These are phyloP conservation scores for Lamellibrachia luymesi DNA, from an alignment of 1,140 invertebrate species.

Conservation along the genomic window DNA sequence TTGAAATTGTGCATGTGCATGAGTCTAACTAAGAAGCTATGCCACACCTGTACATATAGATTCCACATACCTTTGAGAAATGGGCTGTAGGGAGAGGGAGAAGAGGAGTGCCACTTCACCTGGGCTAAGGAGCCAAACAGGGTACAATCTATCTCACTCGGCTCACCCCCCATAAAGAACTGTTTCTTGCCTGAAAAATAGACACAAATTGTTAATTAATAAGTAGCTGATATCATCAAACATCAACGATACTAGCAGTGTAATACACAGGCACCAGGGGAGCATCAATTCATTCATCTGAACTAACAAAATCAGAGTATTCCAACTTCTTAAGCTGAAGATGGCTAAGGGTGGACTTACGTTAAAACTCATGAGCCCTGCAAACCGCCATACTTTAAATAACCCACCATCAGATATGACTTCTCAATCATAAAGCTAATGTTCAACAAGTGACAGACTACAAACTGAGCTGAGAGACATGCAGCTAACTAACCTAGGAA, in stretches of 20 bases:
- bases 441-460: neutral
- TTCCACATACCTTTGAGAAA: neutral
- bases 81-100: neutral
- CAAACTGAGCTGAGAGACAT: neutral
- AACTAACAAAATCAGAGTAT: neutral
- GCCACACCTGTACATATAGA: neutral
- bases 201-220: neutral
- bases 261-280: neutral
- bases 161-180: conserved; percentile 39
- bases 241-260: too few relatives aligned
- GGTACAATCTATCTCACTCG: conserved; percentile 39
- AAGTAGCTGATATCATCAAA: neutral
- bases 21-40: too few relatives aligned
- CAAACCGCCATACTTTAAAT: too few relatives aligned
- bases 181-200: conserved; percentile 33
- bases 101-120: conserved; percentile 17
- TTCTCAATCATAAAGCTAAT: too few relatives aligned
- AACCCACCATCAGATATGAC: too few relatives aligned
- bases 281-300: neutral
- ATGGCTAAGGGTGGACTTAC: neutral
- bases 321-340: neutral
- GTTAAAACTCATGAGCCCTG: too few relatives aligned
- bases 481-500: conserved; percentile 3
- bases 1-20: too few relatives aligned
- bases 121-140: conserved; percentile 41